Evolutionary conservation across 23 tunicate genomes (phyloP).

Genomic region (Halocynthia roretzi): DNA sequence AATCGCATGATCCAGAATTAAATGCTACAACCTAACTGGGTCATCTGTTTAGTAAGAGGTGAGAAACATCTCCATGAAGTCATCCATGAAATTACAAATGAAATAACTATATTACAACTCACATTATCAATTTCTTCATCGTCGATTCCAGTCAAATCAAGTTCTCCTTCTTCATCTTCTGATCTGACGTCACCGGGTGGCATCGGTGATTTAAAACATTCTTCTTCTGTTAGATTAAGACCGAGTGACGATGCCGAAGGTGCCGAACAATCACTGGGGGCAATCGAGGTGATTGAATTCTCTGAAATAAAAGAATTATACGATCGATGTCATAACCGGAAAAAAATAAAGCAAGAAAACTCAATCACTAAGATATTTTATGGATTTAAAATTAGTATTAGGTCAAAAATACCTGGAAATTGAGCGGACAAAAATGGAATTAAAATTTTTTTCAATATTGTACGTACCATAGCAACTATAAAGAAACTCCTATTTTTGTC

Average conservation of each 20-base stretch:
- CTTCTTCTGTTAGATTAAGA: constrained; percentile 29
- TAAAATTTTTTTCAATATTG: too few relatives aligned
- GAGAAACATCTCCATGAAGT: not conserved
- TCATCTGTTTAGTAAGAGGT: not conserved
- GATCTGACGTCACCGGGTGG: not conserved
- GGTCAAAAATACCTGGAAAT: too few relatives aligned
- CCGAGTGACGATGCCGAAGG: constrained; percentile 73
- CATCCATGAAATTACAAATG: not conserved
- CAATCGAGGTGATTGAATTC: too few relatives aligned
- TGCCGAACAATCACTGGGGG: constrained; percentile 7
- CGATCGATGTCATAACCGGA: not conserved
- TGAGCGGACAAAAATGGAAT: too few relatives aligned
- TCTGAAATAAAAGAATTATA: too few relatives aligned
- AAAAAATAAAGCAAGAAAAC: not conserved
- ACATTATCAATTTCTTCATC: constrained; percentile 82
- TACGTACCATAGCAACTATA: too few relatives aligned
- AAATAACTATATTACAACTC: not conserved
- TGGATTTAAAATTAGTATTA: not conserved
- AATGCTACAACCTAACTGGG: not conserved
- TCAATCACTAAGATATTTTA: not conserved
- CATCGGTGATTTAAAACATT: constrained; percentile 16
- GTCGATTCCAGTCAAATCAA: constrained; percentile 69
- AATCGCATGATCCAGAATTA: not conserved
- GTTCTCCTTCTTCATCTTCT: constrained; percentile 41
- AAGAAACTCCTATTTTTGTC: too few relatives aligned